Conservation (phyloP, 2,888 invertebrate species). For the Stenurella melanura region DNA sequence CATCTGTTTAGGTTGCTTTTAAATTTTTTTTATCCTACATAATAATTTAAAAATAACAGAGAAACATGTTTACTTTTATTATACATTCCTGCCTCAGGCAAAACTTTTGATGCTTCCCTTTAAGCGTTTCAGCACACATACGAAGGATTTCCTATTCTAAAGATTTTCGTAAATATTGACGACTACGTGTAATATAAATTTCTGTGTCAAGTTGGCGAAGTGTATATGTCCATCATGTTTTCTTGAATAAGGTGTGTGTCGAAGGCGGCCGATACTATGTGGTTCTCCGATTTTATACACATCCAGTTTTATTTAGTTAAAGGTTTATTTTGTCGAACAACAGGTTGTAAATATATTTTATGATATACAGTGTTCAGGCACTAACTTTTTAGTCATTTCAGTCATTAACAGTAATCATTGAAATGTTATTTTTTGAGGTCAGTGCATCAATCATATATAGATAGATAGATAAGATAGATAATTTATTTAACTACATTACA, state of each 20-base stretch:
- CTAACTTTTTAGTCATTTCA: too few species aligned
- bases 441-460: too few species aligned
- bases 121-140: not conserved
- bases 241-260: not conserved
- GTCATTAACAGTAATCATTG: too few species aligned
- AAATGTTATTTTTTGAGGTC: too few species aligned
- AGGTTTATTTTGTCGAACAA: not conserved
- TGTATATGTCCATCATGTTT: conserved; percentile 5
- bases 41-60: conserved; percentile 7
- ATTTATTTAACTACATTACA: too few species aligned
- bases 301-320: not conserved
- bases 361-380: too few species aligned
- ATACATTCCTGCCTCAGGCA: not conserved
- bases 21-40: not conserved
- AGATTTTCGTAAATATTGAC: conserved; percentile 29
- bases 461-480: too few species aligned
- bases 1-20: conserved; percentile 7
- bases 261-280: not conserved
- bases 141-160: conserved; percentile 1
- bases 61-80: conserved; percentile 7
- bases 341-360: not conserved
- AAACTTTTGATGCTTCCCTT: not conserved
- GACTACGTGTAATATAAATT: conserved; percentile 30
- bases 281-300: not conserved
- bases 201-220: conserved; percentile 19